Conservation (phyloP, 92 coral and sea anemone genomes). For the Phenganax subtilis region DNA sequence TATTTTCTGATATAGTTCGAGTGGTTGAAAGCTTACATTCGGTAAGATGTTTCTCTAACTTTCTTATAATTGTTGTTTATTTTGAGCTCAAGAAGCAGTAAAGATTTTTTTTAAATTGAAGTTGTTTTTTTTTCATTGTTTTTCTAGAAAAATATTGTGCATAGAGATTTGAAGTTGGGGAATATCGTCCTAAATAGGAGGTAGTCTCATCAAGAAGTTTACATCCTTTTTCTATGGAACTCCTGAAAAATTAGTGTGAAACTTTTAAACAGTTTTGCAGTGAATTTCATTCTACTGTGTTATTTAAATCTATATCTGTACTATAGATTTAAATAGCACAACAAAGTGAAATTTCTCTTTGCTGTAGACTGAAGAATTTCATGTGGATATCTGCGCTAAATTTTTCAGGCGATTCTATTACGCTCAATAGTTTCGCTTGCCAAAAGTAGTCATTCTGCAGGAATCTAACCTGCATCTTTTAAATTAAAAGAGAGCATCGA, state of each 20-base stretch:
- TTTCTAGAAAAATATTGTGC: slow-evolving; percentile 91
- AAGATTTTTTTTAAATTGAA: no score
- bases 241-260: not conserved
- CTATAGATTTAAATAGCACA: no score
- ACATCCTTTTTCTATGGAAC: not conserved
- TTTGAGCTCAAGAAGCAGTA: not conserved
- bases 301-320: no score
- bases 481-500: not conserved
- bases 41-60: slow-evolving; percentile 43
- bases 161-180: slow-evolving; percentile 94
- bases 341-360: no score
- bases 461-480: no score
- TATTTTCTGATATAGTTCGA: slow-evolving; percentile 91
- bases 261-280: not conserved
- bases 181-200: slow-evolving; percentile 93
- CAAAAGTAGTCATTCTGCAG: no score
- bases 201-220: slow-evolving; percentile 40
- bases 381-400: no score
- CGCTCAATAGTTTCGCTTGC: no score
- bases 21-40: slow-evolving; percentile 94
- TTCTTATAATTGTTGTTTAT: not conserved
- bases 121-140: not conserved
- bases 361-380: no score
- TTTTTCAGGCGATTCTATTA: no score
- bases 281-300: no score